Evolutionary conservation across 2,113 vertebrate species (phyloP).

Genomic region (Erinaceus europaeus): DNA sequence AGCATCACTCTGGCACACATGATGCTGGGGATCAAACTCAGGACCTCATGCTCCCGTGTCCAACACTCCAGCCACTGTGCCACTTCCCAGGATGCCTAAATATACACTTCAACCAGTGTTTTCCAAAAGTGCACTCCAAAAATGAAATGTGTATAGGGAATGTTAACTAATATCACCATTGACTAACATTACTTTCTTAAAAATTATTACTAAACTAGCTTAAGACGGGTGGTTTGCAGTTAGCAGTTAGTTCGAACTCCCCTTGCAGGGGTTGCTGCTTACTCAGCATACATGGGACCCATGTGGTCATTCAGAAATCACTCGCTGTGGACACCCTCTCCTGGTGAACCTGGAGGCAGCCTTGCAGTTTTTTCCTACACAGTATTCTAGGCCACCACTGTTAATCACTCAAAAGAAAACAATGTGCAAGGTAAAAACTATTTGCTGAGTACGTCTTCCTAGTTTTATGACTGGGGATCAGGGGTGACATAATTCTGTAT

Average conservation of each 20-base stretch:
- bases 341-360: background rate
- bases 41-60: no score
- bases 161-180: background rate
- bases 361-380: background rate
- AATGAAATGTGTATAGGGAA: background rate
- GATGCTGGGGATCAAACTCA: no score
- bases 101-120: no score
- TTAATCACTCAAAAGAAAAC: background rate
- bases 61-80: no score
- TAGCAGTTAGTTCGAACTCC: background rate
- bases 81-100: no score
- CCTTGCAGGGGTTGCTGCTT: background rate
- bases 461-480: background rate
- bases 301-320: background rate
- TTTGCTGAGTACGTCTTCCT: background rate
- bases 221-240: background rate
- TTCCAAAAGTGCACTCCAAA: background rate
- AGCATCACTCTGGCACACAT: no score
- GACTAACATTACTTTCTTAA: background rate
- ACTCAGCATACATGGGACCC: background rate
- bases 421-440: background rate
- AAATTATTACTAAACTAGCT: background rate
- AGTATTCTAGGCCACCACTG: background rate
- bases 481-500: background rate
- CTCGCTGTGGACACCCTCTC: background rate